Base-by-base conservation (phyloP, 92 coral and sea anemone species). In the Actinernus sp. region DNA sequence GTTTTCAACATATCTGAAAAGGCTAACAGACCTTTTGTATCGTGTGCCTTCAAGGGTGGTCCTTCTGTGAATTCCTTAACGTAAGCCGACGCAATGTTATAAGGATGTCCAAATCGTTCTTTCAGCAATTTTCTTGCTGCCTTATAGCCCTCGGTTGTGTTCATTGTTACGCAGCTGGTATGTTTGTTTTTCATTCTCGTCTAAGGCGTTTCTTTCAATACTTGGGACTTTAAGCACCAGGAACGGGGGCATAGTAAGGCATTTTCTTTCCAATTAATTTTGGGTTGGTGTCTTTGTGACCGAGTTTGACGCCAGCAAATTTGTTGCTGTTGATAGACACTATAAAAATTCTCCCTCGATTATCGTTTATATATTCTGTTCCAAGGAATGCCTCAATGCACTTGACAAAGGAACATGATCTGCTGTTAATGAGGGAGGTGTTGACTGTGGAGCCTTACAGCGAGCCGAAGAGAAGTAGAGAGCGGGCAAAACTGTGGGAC, bases 101-200 rank as follows among this genome's bases (percentile, higher is more conserved):
- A 47, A 17, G 72, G 66, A 31, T 72, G 58, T 4, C 88, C 88
- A 29, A 82, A 82, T 23, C 90, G 60, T 54, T 77, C 85, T 45
- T 61, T 55, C 9, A 76, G 60, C 13, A 76, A 48, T 6, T 68
- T 33, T 21, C 74, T 40, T 17, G 85, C 85, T 4, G 14, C 49
- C 24, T 73, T 46, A n/a, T 63, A 81, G 8, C 83, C 77, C 5
- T 29, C 54, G n/a, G n/a, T n/a, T n/a, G n/a, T n/a, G n/a, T n/a
- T n/a, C n/a, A n/a, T n/a, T n/a, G n/a, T n/a, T n/a, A n/a, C n/a
- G n/a, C n/a, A n/a, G n/a, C n/a, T n/a, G n/a, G n/a, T n/a, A n/a
- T n/a, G n/a, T n/a, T n/a, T n/a, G n/a, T n/a, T n/a, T n/a, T n/a
- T n/a, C n/a, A n/a, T n/a, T n/a, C n/a, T n/a, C n/a, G n/a, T n/a